Base-by-base conservation (phyloP, 2,888 invertebrate genomes). In the Oscheius myriophilus region DNA sequence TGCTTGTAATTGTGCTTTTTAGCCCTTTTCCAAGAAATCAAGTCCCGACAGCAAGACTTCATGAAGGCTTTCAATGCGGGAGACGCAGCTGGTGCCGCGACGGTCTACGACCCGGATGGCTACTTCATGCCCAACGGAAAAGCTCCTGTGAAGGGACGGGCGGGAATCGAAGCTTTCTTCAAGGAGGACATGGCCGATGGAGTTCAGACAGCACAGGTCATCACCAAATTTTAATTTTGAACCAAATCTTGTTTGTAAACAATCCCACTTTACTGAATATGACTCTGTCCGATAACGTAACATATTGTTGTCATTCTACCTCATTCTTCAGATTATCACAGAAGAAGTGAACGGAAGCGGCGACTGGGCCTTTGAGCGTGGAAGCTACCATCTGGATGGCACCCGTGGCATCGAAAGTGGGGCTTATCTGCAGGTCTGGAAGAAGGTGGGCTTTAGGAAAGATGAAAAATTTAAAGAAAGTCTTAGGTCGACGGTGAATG, bases 311-410 rank as follows among this genome's bases (percentile, higher is more conserved):
- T 26, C 23, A 16, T 7, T 18, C 41, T 11, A 3, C 12, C 33
- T 9, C 43, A 25, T 1, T 23, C 67, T 80, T 26, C 62, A 83
- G 79, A 86, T 87, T 49, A 83, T 83, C 63, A 87, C 86, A 23
- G 86, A 86, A 68, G 86, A 86, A 66, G 86, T 87, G 42, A 86
- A 86, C 67, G 86, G 86, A 23, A 73, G 80, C 53, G 85, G 84
- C 26, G 85, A 85, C 33, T 86, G 86, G 86, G 86, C 86, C 14
- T 86, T 86, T 71, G 86, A 86, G 51, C 79, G 86, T 51, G 86
- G 86, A 52, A 79, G 80, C 70, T 86, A 86, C 55, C 82, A 83
- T 58, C 71, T 86, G 71, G 84, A 87, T 67, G 86, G 86, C 9
- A 81, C 77, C 11, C 81, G 83, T 26, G 86, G 86, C 14, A 73